Base-by-base conservation (phyloP, 2,888 invertebrate species). In the Lucinisca nassula region DNA sequence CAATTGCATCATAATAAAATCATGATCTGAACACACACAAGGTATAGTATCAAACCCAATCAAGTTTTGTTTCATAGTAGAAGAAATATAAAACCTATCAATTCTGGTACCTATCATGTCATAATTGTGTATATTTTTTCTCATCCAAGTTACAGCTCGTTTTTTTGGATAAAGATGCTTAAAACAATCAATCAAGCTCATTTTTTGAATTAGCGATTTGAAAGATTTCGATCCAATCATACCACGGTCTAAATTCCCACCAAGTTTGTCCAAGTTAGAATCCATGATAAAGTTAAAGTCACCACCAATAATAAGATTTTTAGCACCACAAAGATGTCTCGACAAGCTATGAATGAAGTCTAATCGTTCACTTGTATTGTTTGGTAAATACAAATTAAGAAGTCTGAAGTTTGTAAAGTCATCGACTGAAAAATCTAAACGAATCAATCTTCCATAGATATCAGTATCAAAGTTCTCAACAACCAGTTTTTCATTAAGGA, bases 171-270 rank as follows among this genome's bases (percentile, higher is more conserved):
- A n/a, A n/a, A n/a, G n/a, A n/a, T n/a, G n/a, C n/a, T n/a, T n/a
- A n/a, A n/a, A n/a, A n/a, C n/a, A n/a, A 67, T 88, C 85, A 12
- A 77, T 61, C 32, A 88, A 77, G 14, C 55, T 73, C 76, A 79
- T 80, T 38, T 85, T 76, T 17, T 82, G 61, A 37, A 75, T 73
- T 30, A 88, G 67, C 0, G 27, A 21, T 49, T 72, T n/a, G n/a
- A n/a, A n/a, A n/a, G n/a, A n/a, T n/a, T n/a, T n/a, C n/a, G n/a
- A n/a, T n/a, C n/a, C n/a, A n/a, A 35, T 49, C 12, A 61, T 61
- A 27, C 82, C 79, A 32, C 61, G 35, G 27, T 82, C 55, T 30
- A 55, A 32, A 49, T 78, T 76, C 21, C 85, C 85, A 24, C 88
- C 85, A 21, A 85, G n/a, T 75, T 84, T n/a, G n/a, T n/a, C n/a